phyloP scores from a whole-genome alignment of 2,113 vertebrate species.

The Hydropotes inermis region DNA sequence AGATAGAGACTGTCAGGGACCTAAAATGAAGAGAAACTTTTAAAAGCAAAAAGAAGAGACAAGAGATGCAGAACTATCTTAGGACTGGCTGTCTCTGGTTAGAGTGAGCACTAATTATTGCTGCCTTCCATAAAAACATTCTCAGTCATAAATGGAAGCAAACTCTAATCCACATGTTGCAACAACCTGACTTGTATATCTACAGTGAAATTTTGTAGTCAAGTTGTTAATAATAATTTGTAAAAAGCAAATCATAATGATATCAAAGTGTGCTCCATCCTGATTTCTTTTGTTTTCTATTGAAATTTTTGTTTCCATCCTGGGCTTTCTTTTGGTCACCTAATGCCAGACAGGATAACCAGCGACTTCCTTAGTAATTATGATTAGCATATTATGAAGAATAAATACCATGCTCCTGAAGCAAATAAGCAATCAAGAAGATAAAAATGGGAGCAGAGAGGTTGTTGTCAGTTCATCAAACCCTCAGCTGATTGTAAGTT shows the following conservation, averaged over 20 bases:
- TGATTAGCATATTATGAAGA: conserved; percentile 73
- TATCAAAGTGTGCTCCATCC: conserved; percentile 46
- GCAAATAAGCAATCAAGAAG: conserved; percentile 65
- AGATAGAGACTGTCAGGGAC: neutral
- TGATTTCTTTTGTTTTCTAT: conserved; percentile 54
- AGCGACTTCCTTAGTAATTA: conserved; percentile 69
- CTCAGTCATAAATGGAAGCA: neutral
- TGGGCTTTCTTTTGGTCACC: conserved; percentile 47
- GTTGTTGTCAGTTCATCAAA: conserved; percentile 58
- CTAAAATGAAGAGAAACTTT: neutral
- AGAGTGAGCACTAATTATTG: neutral
- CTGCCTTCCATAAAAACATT: neutral
- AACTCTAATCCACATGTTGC: neutral
- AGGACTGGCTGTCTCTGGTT: neutral
- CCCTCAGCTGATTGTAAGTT: conserved; percentile 62
- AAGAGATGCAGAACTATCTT: neutral
- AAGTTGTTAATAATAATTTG: conserved; percentile 58
- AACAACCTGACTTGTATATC: neutral
- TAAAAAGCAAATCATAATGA: conserved; percentile 37
- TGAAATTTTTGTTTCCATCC: conserved; percentile 59
- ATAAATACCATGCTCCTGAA: conserved; percentile 59
- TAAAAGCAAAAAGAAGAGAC: neutral
- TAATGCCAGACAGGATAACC: conserved; percentile 57
- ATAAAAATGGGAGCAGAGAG: conserved; percentile 69
- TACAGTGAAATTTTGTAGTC: conserved; percentile 36